These are phyloP conservation scores for Collichthys lucidus DNA, from an alignment of 2,113 vertebrate species.

Conservation along the genomic window DNA sequence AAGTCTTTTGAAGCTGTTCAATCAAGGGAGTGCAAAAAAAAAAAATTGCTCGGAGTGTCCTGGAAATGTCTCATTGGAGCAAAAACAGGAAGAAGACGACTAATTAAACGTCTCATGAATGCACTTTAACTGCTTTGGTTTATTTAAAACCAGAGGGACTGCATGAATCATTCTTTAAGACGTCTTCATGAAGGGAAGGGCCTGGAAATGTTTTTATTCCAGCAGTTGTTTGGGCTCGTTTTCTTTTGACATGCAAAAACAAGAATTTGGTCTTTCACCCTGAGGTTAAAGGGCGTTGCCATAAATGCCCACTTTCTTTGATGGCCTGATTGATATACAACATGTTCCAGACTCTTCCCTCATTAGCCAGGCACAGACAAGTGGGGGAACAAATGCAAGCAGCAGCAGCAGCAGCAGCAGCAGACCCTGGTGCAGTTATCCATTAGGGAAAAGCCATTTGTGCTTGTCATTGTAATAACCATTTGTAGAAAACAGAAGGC, in stretches of 20 bases:
- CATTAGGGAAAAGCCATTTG: constrained; percentile 66
- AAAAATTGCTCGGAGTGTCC: constrained; percentile 46
- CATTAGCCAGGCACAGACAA: constrained; percentile 71
- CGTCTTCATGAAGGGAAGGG: constrained; percentile 9
- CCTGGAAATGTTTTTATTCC: constrained; percentile 23
- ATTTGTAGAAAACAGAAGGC: constrained; percentile 59
- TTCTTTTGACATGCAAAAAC: constrained; percentile 77
- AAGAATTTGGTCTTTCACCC: constrained; percentile 77
- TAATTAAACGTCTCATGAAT: constrained; percentile 35
- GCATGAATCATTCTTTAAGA: constrained; percentile 31
- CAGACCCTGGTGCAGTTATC: constrained; percentile 35
- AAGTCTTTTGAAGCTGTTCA: constrained; percentile 83
- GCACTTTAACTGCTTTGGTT: not conserved
- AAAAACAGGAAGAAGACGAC: constrained; percentile 11
- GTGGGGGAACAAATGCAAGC: constrained; percentile 59
- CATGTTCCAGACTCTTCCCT: constrained; percentile 72
- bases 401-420: constrained; percentile 17
- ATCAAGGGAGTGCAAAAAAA: constrained; percentile 70
- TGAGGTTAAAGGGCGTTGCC: constrained; percentile 77
- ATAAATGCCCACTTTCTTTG: constrained; percentile 80
- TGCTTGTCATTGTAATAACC: constrained; percentile 63
- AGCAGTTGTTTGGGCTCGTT: constrained; percentile 49
- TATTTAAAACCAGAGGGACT: constrained; percentile 27
- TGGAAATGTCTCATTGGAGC: constrained; percentile 56
- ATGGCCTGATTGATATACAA: constrained; percentile 83